Evolutionary conservation across 2,113 vertebrate species (phyloP), one percentile per base, ranked within the genome.

Genomic region (Syngnathus floridae): DNA sequence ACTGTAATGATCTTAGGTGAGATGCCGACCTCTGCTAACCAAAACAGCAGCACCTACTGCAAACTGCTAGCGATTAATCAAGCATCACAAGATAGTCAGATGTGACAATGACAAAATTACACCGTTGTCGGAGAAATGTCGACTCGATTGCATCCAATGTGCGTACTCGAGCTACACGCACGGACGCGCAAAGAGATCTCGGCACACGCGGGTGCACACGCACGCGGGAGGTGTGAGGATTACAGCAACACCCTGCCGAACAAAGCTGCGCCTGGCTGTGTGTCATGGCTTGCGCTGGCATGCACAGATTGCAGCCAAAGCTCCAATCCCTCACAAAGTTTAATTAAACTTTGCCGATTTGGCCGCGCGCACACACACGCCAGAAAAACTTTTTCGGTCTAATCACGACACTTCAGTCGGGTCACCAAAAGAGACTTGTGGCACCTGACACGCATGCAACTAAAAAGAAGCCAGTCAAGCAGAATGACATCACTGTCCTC

Each of bases 321-420:
- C 75, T 80, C 72, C 84, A 88, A 88, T 89, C 88, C 87, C 77
- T 64, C 45, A 40, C 82, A 81, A 87, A 76, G 84, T 85, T 82
- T 89, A 92, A 92, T 92, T 88, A 89, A 87, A 89, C 76, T 71
- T 75, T 69, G 65, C 72, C 14, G 5, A 35, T 74, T 72, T 82
- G 78, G 77, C 71, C 65, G 57, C 61, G 70, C 55, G 19, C 60
- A 37, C 61, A 54, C 54, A 52, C 51, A 40, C 17, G 19, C 10
- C 14, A 40, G 11, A 11, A 21, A 26, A 49, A 26, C 62, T 45
- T 41, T 31, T 62, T 45, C 1, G 14, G 14, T 22, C 38, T 38
- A 41, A 19, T 45, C 60, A 38, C 19, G 6, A 51, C 10, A 17
- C 31, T 12, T 7, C 38, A 45, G 31, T 10, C 36, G 3, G 35